Base-by-base conservation (phyloP, 2,888 invertebrate genomes). In the Thymelicus lineola region DNA sequence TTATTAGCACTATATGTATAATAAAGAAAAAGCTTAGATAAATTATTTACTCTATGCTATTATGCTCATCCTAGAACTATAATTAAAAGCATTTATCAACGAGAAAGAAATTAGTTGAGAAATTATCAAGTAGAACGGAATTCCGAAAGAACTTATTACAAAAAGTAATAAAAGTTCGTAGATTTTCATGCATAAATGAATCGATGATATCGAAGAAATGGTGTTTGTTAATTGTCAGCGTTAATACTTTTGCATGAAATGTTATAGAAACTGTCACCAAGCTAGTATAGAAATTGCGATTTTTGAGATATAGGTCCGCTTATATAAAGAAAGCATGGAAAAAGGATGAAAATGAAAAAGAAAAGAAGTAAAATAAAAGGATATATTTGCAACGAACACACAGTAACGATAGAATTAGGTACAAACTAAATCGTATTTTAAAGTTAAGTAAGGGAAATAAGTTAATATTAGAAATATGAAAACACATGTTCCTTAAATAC, bases 381-480 rank as follows among this genome's bases (percentile, higher is more conserved):
- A 86, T 93, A 92, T 93, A 93, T 93, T 93, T 93, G 93, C 91
- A 93, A 93, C 93, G 91, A 91, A 92, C 92, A 92, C 93, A 90
- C 88, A 87, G 80, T 91, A 91, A 93, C 93, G 90, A 89, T 84
- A 87, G 82, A 87, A 86, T 91, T 88, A 91, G 85, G 87, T 84
- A 86, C 81, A 85, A 86, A 76, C 77, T 81, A 78, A 70, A 78
- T 76, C 80, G 77, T 75, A 79, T 80, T 75, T 77, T 75, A 80
- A 84, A 81, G 76, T 82, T 83, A 83, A 87, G 86, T 87, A 89
- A 86, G 86, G 84, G 86, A 86, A 86, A 83, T 86, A 87, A 83
- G 77, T 77, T 76, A 75, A 75, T 75, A 76, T 75, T 75, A 75
- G 72, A 70, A 55, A 64, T 62, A 50, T 63, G 48, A 69, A 69